Conservation (phyloP, 2,113 vertebrate genomes). For the Protobothrops mucrosquamatus region DNA sequence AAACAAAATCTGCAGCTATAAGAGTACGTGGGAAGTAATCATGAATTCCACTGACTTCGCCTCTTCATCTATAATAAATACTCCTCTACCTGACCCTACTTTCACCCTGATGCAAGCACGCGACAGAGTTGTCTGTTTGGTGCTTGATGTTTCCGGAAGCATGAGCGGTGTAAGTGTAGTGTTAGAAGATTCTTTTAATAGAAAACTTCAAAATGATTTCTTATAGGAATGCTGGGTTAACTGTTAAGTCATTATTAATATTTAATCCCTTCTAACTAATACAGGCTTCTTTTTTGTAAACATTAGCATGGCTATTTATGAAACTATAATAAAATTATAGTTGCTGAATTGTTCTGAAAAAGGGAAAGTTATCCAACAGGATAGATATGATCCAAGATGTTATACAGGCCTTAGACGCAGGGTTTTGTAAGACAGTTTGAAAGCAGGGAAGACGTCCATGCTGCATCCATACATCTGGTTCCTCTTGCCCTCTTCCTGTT, state of each 20-base stretch:
- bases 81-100: constrained; percentile 27
- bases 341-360: background rate
- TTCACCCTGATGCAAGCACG: constrained; percentile 58
- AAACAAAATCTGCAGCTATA: constrained; percentile 68
- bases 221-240: background rate
- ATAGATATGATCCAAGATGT: background rate
- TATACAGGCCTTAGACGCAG: background rate
- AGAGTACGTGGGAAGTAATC: constrained; percentile 69
- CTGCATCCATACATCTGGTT: background rate
- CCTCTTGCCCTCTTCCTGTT: background rate
- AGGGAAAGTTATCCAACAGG: background rate
- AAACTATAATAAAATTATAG: background rate
- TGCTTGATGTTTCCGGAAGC: constrained; percentile 73
- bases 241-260: background rate
- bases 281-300: background rate
- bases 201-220: background rate
- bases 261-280: background rate
- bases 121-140: constrained; percentile 58
- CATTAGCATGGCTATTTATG: background rate
- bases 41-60: constrained; percentile 61
- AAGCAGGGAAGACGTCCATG: background rate
- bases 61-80: constrained; percentile 15
- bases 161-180: constrained; percentile 50
- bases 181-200: background rate
- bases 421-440: background rate